phyloP scores from a whole-genome alignment of 2,797 vertebrate species.

The Danio aesculapii region DNA sequence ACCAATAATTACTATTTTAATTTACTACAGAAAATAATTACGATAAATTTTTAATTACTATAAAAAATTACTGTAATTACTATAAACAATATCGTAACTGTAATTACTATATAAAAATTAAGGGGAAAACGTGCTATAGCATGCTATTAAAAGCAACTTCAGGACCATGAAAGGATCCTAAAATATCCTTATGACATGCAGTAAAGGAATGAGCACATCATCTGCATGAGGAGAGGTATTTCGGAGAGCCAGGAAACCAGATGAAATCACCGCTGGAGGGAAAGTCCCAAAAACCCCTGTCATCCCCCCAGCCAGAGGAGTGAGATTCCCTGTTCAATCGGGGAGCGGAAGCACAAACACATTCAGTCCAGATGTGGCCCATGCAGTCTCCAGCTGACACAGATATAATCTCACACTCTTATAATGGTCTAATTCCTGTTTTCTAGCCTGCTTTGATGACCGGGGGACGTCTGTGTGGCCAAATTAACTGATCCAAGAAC shows the following conservation, averaged over 20 bases:
- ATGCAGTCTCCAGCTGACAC: conserved; percentile 53
- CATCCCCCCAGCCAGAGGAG: conserved; percentile 79
- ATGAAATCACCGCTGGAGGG: conserved; percentile 80
- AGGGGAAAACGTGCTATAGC: no score
- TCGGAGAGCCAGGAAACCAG: conserved; percentile 79
- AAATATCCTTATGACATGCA: conserved; percentile 77
- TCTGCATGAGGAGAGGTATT: conserved; percentile 76
- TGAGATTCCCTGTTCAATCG: conserved; percentile 80
- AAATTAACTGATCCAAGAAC: conserved; percentile 67
- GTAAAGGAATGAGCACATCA: conserved; percentile 74
- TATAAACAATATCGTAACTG: no score
- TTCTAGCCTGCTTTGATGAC: conserved; percentile 35
- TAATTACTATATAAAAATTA: no score
- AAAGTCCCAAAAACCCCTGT: conserved; percentile 83
- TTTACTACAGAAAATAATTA: no score
- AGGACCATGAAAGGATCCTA: conserved; percentile 41
- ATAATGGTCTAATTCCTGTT: conserved; percentile 44
- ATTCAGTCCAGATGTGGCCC: conserved; percentile 78
- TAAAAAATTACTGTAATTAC: no score
- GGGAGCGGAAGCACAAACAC: conserved; percentile 78
- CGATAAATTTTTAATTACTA: no score
- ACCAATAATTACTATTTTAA: no score
- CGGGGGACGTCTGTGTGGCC: conserved; percentile 30
- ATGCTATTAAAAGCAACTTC: no score
- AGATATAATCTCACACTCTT: conserved; percentile 47